Conservation (phyloP, 2,888 invertebrate genomes). For the Acanthosoma haemorrhoidale region DNA sequence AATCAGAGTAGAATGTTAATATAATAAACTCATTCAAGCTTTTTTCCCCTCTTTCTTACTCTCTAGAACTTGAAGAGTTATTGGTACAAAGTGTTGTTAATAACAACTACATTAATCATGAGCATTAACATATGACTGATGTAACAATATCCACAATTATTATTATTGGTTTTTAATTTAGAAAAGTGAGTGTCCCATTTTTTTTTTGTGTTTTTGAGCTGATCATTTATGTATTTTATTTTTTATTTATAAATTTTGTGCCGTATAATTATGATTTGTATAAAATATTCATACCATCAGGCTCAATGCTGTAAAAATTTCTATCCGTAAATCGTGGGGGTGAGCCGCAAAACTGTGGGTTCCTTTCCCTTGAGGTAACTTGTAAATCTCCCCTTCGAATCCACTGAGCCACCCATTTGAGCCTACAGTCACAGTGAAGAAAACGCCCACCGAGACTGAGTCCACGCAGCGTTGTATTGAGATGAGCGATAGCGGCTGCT, state of each 20-base stretch:
- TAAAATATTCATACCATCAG: constrained; percentile 55
- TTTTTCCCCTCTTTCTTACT: no score
- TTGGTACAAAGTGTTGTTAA: no score
- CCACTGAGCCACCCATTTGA: constrained; percentile 88
- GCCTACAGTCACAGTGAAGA: constrained; percentile 79
- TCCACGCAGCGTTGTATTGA: constrained; percentile 77
- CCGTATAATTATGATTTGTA: no score
- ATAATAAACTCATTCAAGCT: no score
- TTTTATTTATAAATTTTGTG: background rate
- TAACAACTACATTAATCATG: no score
- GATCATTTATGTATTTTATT: background rate
- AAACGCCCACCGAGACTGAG: constrained; percentile 83
- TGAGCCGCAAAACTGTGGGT: constrained; percentile 86
- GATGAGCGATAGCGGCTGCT: constrained; percentile 66
- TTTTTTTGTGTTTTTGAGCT: background rate
- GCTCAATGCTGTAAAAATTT: constrained; percentile 80
- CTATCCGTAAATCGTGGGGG: constrained; percentile 73
- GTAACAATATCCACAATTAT: no score
- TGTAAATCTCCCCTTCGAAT: constrained; percentile 80
- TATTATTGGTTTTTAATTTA: no score
- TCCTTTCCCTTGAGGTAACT: constrained; percentile 85
- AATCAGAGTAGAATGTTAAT: no score
- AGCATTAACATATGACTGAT: no score
- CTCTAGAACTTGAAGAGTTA: no score
- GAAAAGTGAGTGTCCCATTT: no score